Evolutionary conservation across 2,888 invertebrate genomes (phyloP), one percentile per base, ranked within the genome.

Genomic region (Drosophila tripunctata): DNA sequence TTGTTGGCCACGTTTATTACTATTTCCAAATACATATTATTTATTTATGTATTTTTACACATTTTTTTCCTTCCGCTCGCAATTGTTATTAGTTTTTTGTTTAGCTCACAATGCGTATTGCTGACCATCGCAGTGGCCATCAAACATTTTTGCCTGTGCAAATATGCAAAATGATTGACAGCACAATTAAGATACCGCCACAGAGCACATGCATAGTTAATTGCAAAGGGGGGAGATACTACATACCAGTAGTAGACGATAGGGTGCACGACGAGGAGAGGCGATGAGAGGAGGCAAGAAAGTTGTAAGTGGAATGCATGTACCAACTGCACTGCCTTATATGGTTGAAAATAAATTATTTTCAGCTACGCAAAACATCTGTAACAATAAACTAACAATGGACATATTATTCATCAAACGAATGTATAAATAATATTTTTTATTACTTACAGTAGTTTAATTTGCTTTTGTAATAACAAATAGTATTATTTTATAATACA

Each of bases 91-190:
- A 43, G 10, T 36, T 33, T 52, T 41, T 36, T 35, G 48, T 27
- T 14, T 14, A 15, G 52, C 22, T 48, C 43, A n/a, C 48, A 43
- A 45, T 73, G 74, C 74, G 68, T 71, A 47, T n/a, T 24, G 40
- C 33, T 55, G 72, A 50, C 62, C 72, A 56, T 62, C 67, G 60
- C 55, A 52, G 27, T 38, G 77, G 55, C 75, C 77, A 64, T 72
- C 77, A 77, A 68, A 73, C 50, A 58, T 77, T 72, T 72, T 67
- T 36, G 60, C 60, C 48, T 40, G 78, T 78, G 80, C 84, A 82
- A 84, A 84, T 82, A 85, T 87, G 88, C 83, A 79, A 85, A 85
- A 82, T 83, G 88, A 83, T 83, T 83, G 87, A 83, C 87, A 83
- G 88, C 72, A 83, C 88, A 83, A 83, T 83, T 79, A 87, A 83